Percentiles rank a stretch among this genome's conserved stretches.
These are phyloP conservation scores for Benitochromis conjunctus DNA, from an alignment of 2,113 vertebrate species.

Conservation along the genomic window DNA sequence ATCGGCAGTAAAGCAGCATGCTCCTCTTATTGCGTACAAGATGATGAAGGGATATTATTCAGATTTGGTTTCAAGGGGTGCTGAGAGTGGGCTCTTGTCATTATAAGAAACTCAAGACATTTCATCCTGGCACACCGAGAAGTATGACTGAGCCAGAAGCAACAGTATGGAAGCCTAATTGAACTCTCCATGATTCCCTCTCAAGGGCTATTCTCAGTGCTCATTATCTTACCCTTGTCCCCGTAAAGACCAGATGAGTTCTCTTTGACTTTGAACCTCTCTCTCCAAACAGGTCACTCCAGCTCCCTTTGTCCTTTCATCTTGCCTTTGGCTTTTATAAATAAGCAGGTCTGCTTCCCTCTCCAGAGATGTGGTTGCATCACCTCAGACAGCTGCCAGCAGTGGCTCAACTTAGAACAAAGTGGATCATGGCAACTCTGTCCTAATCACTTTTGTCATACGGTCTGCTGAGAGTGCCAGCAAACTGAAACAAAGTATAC, in stretches of 20 bases:
- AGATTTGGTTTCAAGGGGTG: slow-evolving; percentile 1
- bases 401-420: slow-evolving; percentile 32
- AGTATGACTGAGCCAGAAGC: slow-evolving; percentile 39
- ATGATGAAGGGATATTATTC: slow-evolving; percentile 20
- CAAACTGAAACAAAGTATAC: not conserved
- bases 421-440: slow-evolving; percentile 31
- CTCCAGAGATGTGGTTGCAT: slow-evolving; percentile 54
- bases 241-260: slow-evolving; percentile 54
- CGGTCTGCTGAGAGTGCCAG: not conserved
- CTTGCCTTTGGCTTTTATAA: slow-evolving; percentile 60
- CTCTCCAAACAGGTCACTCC: slow-evolving; percentile 58
- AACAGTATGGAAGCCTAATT: slow-evolving; percentile 45
- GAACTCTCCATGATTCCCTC: slow-evolving; percentile 62
- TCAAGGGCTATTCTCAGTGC: slow-evolving; percentile 46
- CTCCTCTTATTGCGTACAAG: slow-evolving; percentile 8
- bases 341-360: slow-evolving; percentile 33
- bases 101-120: slow-evolving; percentile 26
- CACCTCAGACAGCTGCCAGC: slow-evolving; percentile 52
- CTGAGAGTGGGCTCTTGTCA: slow-evolving; percentile 16
- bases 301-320: slow-evolving; percentile 59
- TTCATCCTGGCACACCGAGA: slow-evolving; percentile 9
- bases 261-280: slow-evolving; percentile 60
- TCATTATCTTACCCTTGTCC: slow-evolving; percentile 67
- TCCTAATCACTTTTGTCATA: slow-evolving; percentile 46
- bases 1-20: slow-evolving; percentile 32